phyloP scores from a whole-genome alignment of 2,888 invertebrate genomes.

The Drosophila tanythrix region DNA sequence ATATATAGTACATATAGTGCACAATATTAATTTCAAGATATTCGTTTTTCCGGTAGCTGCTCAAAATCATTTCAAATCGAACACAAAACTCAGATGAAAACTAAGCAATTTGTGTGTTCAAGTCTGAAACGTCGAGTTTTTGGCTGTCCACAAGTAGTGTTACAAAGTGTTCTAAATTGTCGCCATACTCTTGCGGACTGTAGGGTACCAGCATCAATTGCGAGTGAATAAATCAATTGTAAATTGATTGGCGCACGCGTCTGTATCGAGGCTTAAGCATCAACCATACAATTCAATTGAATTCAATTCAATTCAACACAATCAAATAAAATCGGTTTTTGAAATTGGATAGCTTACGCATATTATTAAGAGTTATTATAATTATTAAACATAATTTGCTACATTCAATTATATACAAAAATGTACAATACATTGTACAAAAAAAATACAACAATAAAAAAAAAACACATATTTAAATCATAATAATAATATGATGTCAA shows the following conservation, averaged over 20 bases:
- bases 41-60: not conserved
- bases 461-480: constrained; percentile 20
- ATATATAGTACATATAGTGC: too few species aligned
- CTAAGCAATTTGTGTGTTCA: not conserved
- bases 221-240: constrained; percentile 33
- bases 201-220: constrained; percentile 22
- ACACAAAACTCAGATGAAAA: too few species aligned
- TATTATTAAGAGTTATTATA: constrained; percentile 65
- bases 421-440: constrained; percentile 51
- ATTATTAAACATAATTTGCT: constrained; percentile 60
- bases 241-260: constrained; percentile 40
- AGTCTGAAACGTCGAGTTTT: not conserved
- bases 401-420: constrained; percentile 69
- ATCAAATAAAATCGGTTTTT: constrained; percentile 10
- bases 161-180: not conserved
- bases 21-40: not conserved
- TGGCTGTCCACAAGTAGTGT: not conserved
- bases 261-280: not conserved
- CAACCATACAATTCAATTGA: not conserved
- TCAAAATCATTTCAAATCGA: not conserved
- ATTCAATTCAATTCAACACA: not conserved
- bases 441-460: constrained; percentile 9
- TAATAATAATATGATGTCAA: constrained; percentile 26
- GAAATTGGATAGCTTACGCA: constrained; percentile 50
- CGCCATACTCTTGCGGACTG: not conserved